Base-by-base conservation (phyloP, 2,797 vertebrate species). In the Pipistrellus kuhlii region DNA sequence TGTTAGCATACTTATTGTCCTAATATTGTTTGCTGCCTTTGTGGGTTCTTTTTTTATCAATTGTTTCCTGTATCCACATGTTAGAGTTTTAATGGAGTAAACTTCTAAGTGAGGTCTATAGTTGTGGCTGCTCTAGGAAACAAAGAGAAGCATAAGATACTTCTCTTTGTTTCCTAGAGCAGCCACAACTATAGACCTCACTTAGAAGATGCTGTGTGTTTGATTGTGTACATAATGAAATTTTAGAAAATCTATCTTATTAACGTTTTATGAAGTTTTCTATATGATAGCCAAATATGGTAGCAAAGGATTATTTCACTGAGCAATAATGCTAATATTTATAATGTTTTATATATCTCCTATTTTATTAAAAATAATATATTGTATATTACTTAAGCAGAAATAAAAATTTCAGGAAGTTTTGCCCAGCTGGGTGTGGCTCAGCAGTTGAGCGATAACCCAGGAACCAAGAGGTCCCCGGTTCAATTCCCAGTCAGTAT, bases 301-400 rank as follows among this genome's bases (percentile, higher is more conserved):
- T n/a, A 51, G 1, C 30, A 20, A 76, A 57, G 73, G 69, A 64
- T 62, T 85, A 72, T 35, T 90, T 88, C 59, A 55, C 6, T 73
- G 27, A 82, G 0, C 18, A 66, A 57, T 35, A 75, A 62, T 83
- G 10, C 2, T 62, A 86, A 77, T 3, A 68, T 72, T 85, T 66
- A 59, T 1, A 17, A 12, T 57, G 8, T 13, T 62, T 4, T 57
- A 57, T 87, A 53, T 20, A 3, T 20, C 21, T 38, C 5, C 0
- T 84, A 44, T 64, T 92, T 86, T 82, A 84, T 84, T 85, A 32
- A 62, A 95, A 95, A 73, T 14, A 78, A 20, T 46, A 48, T 32
- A 21, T 9, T 85, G 0, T 62, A 10, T 0, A 9, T 3, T 35
- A 35, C 55, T 64, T 95, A 55, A 87, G n/a, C 3, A 87, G 89